Evolutionary conservation across 2,888 invertebrate species (phyloP).

Genomic region (Ophraella communa): DNA sequence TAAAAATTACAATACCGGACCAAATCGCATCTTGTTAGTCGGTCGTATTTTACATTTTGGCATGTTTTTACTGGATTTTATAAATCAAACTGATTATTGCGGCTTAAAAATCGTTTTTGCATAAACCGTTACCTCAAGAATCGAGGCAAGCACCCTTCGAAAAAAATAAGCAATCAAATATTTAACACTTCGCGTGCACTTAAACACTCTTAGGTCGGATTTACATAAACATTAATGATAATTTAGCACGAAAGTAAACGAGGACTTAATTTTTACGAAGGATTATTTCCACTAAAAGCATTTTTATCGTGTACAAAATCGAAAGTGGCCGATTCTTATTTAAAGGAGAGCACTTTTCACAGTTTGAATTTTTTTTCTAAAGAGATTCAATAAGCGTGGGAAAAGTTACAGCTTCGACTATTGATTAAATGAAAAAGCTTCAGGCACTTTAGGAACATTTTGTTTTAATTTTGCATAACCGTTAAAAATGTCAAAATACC

Average conservation of each 20-base stretch:
- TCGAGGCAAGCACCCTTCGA: constrained; percentile 7
- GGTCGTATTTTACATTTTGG: not conserved
- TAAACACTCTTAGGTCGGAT: constrained; percentile 25
- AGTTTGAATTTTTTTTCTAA: constrained; percentile 16
- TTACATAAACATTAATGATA: constrained; percentile 38
- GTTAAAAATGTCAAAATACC: too few species aligned
- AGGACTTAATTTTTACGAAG: constrained; percentile 35
- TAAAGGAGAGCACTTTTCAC: constrained; percentile 6
- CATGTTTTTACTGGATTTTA: not conserved
- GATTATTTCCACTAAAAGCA: constrained; percentile 33
- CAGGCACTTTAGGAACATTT: too few species aligned
- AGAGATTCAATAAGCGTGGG: constrained; percentile 3
- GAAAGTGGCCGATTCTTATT: constrained; percentile 13
- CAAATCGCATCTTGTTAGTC: not conserved
- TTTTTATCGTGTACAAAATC: constrained; percentile 32
- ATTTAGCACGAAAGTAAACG: constrained; percentile 32
- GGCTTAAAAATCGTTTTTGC: too few species aligned
- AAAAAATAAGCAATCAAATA: constrained; percentile 4
- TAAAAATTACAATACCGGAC: not conserved
- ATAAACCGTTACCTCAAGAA: not conserved
- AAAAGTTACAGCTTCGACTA: not conserved
- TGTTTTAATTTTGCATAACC: too few species aligned
- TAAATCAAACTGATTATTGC: too few species aligned
- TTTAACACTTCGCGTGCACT: constrained; percentile 22
- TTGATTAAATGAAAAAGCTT: not conserved